phyloP scores from a whole-genome alignment of 2,113 vertebrate genomes.

The Capricornis sumatraensis region DNA sequence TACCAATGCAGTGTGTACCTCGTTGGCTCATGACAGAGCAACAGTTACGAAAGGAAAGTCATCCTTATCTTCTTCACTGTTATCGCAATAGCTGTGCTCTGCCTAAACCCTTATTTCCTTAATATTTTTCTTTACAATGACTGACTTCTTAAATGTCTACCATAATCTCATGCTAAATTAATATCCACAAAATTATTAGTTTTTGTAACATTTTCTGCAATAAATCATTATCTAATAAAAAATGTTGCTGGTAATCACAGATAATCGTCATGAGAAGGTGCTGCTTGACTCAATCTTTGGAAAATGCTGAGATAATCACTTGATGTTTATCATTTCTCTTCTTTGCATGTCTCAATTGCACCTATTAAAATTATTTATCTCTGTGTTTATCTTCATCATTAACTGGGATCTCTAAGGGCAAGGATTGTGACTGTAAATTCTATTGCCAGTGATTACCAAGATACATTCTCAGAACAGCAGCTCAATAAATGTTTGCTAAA shows the following conservation, averaged over 20 bases:
- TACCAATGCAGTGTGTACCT: neutral
- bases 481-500: conserved; percentile 57
- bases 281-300: neutral
- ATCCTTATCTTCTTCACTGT: neutral
- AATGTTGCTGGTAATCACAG: neutral
- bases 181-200: conserved; percentile 29
- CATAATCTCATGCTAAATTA: conserved; percentile 33
- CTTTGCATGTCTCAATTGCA: conserved; percentile 13
- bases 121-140: neutral
- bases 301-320: conserved; percentile 28
- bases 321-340: conserved; percentile 15
- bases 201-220: conserved; percentile 30
- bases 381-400: conserved; percentile 55
- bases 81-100: neutral
- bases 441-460: conserved; percentile 47
- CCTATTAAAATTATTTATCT: conserved; percentile 61
- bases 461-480: conserved; percentile 41
- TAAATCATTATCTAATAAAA: conserved; percentile 56
- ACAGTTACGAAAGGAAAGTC: neutral
- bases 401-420: conserved; percentile 42
- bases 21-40: neutral
- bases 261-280: neutral
- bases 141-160: conserved; percentile 41
- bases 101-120: neutral
- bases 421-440: conserved; percentile 46